phyloP scores from a whole-genome alignment of 2,113 vertebrate genomes.

The Nesospiza acunhae region DNA sequence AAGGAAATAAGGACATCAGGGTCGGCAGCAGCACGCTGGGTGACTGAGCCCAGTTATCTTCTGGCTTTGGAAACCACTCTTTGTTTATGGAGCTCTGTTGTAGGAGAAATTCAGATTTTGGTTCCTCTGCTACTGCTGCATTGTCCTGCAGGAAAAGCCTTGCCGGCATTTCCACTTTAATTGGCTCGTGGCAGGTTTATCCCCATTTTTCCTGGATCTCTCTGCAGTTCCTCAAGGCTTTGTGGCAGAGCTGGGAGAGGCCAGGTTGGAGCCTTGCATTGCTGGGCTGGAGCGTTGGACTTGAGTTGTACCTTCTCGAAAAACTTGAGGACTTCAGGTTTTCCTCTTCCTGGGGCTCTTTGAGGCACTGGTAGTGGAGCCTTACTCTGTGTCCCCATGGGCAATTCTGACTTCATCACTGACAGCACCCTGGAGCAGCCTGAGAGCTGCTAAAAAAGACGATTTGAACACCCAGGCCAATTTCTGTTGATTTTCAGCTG shows the following conservation, averaged over 20 bases:
- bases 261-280: neutral
- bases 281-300: fast-evolving
- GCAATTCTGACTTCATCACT: neutral
- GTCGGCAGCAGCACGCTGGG: neutral
- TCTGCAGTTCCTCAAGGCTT: neutral
- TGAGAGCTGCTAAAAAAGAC: neutral
- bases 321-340: neutral
- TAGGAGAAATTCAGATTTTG: neutral
- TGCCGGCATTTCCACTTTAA: neutral
- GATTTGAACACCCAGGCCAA: neutral
- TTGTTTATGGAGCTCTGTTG: neutral
- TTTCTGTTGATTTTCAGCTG: neutral
- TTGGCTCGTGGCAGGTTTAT: neutral
- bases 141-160: neutral
- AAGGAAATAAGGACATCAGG: neutral
- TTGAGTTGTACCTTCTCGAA: neutral
- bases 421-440: neutral
- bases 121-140: fast-evolving
- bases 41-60: neutral
- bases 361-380: neutral
- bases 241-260: neutral
- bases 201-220: neutral
- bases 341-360: neutral
- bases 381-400: fast-evolving
- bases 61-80: neutral